Base-by-base conservation (phyloP, 2,113 vertebrate genomes). In the Leptobrachium leishanense region DNA sequence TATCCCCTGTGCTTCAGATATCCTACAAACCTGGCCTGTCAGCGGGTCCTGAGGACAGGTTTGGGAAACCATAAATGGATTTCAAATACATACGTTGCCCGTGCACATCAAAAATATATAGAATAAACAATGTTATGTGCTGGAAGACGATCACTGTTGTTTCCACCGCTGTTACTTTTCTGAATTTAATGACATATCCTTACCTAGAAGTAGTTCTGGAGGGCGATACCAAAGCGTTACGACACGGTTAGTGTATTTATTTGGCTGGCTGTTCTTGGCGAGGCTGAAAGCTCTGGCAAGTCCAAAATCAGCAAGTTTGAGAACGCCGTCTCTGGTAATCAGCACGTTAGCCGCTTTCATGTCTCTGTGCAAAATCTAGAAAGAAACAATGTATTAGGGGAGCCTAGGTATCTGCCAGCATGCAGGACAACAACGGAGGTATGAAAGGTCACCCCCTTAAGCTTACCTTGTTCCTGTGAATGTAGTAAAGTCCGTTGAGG, bases 331-430 rank as follows among this genome's bases (percentile, higher is more conserved):
- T 41, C 97, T 91, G 0, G 98, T 99, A 86, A 99, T 99, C 43
- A 99, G 93, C 42, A 99, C 97, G 0, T 99, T 99, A 0, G 98
- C 98, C 0, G 98, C 98, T 82, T 99, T 99, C 98, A 99, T 98
- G 85, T 99, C 98, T 83, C 97, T 92, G 89, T 99, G 98, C 77
- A 99, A 88, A 64, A 99, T 99, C 98, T 99, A 85, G 13, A 4
- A 11, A 62, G 1, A 9, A 8, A 10, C 20, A 53, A 31, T 6
- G 8, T 3, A 31, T 41, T 40, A 68, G 20, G 20, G 20, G 20
- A 31, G 20, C 20, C 20, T 31, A 31, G 20, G 20, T 31, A 31
- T 31, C 20, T 31, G 20, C 20, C 20, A 31, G 20, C 20, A 31
- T 31, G 20, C 20, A 31, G 20, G 20, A 31, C 20, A 31, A 31